Base-by-base conservation (phyloP, 2,888 invertebrate species). In the Dinocampus coccinellae region DNA sequence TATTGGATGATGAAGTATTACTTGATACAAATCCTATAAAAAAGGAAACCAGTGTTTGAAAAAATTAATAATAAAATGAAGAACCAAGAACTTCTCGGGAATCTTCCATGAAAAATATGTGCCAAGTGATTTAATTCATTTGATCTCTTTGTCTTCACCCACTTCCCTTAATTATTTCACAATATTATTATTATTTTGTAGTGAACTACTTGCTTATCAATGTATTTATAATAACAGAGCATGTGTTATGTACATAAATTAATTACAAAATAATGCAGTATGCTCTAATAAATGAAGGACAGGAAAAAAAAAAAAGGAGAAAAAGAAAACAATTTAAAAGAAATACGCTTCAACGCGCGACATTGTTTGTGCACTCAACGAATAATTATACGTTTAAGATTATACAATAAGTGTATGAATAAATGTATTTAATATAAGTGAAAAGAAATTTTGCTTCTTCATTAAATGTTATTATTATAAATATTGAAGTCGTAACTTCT, bases 41-140 rank as follows among this genome's bases (percentile, higher is more conserved):
- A 53, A 87, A 84, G 75, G 87, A 87, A 78, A 87, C 87, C 61
- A 87, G 87, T 66, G 87, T 87, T 70, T 87, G 76, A 83, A 74
- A 11, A 22, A 33, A 26, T 22, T 9, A 26, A 9, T 42, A 3
- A 20, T 1, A 20, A 60, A 22, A 26, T 16, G 29, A 16, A 13
- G 11, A 16, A 33, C 65, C 16, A 58, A 66, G 62, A 63, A 58
- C 22, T 65, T 65, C 55, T 69, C 69, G 61, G 65, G 53, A 34
- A 62, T 11, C 24, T 60, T 1, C 20, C n/a, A 47, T 16, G 20
- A 24, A 10, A 62, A 64, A 64, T 53, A 67, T 58, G 67, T 67
- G 67, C 67, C 67, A 67, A 67, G 58, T 16, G 39, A 67, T 67
- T 67, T 60, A 47, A 67, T 52, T 10, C 22, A 13, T 34, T 34